These are phyloP conservation scores for Plectrocnemia conspersa DNA, from an alignment of 1,140 invertebrate genomes.

Conservation along the genomic window DNA sequence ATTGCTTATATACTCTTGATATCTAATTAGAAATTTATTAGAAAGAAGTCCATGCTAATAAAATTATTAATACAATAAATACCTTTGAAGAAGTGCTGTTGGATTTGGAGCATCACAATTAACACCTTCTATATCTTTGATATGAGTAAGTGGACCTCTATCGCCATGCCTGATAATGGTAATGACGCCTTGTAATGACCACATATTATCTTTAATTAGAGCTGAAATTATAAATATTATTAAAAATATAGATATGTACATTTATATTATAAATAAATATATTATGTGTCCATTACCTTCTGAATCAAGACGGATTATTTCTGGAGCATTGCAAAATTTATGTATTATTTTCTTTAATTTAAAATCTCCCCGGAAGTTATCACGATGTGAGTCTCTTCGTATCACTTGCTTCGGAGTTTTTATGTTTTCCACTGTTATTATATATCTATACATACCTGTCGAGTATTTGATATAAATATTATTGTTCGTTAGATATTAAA, in stretches of 20 bases:
- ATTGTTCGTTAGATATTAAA: not conserved
- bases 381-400: conserved; percentile 45
- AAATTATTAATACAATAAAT: conserved; percentile 21
- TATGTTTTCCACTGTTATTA: conserved; percentile 52
- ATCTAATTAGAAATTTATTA: conserved; percentile 38
- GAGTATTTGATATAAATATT: no score
- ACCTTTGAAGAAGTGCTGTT: conserved; percentile 49
- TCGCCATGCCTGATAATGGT: conserved; percentile 84
- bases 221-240: conserved; percentile 36
- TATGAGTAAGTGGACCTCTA: conserved; percentile 74
- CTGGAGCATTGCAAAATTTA: conserved; percentile 62
- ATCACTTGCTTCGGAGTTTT: conserved; percentile 42
- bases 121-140: conserved; percentile 68
- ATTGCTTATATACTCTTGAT: conserved; percentile 58
- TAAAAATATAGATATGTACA: conserved; percentile 11
- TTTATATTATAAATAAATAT: conserved; percentile 12
- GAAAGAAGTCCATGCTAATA: not conserved
- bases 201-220: conserved; percentile 55
- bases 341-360: conserved; percentile 59
- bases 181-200: conserved; percentile 71
- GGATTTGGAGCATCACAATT: conserved; percentile 64
- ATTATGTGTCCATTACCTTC: conserved; percentile 55
- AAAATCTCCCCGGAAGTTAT: conserved; percentile 54
- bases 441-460: conserved; percentile 74
- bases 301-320: conserved; percentile 58